These are phyloP conservation scores for Nomada ferruginata DNA, from an alignment of 2,888 invertebrate species.

Conservation along the genomic window DNA sequence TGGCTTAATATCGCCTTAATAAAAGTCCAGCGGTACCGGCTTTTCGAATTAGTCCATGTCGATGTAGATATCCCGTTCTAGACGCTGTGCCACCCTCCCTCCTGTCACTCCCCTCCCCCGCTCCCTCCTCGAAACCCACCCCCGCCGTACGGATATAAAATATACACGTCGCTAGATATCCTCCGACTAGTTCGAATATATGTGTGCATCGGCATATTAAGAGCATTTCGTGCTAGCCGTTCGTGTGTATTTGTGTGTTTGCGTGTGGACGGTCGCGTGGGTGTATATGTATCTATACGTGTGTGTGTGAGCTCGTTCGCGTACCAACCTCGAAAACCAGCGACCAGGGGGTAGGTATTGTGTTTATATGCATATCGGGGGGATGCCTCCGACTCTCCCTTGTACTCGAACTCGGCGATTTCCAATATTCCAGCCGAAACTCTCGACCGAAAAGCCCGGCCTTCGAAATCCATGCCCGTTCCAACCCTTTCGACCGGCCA, in stretches of 20 bases:
- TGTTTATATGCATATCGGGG: constrained; percentile 83
- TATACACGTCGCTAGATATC: constrained; percentile 71
- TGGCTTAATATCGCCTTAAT: constrained; percentile 53
- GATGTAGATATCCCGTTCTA: constrained; percentile 50
- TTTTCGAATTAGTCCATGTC: constrained; percentile 67
- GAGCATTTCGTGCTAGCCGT: constrained; percentile 21
- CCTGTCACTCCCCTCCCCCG: constrained; percentile 1
- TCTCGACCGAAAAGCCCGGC: constrained; percentile 78
- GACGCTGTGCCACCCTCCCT: constrained; percentile 20
- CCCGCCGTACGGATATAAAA: constrained; percentile 67
- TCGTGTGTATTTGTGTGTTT: background rate
- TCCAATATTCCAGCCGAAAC: constrained; percentile 83
- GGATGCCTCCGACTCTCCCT: constrained; percentile 76
- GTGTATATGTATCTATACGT: background rate
- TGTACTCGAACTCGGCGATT: constrained; percentile 81
- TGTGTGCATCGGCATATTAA: constrained; percentile 61
- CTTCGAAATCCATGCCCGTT: constrained; percentile 66
- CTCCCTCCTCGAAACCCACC: background rate
- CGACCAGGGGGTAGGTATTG: constrained; percentile 76
- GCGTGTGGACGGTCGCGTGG: background rate
- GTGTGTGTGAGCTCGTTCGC: constrained; percentile 37
- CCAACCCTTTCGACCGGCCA: constrained; percentile 40
- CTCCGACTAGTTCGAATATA: constrained; percentile 58
- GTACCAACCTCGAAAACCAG: constrained; percentile 59
- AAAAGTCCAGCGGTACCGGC: constrained; percentile 42